phyloP scores from a whole-genome alignment of 2,888 invertebrate genomes.

The Lucinisca nassula region DNA sequence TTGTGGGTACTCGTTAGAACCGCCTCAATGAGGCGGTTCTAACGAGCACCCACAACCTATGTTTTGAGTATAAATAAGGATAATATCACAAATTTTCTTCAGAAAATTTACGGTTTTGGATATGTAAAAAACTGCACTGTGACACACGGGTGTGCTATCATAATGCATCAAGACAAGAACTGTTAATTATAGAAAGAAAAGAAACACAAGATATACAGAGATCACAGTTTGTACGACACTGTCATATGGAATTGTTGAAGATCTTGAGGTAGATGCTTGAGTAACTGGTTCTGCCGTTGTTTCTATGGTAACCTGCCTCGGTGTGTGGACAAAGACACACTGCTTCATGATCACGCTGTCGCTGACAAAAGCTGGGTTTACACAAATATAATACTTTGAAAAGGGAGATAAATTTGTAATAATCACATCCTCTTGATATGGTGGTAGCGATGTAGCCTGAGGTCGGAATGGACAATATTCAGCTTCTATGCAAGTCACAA shows the following conservation, averaged over 20 bases:
- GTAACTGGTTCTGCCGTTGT: neutral
- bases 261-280: neutral
- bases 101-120: no score
- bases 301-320: neutral
- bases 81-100: no score
- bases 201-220: neutral
- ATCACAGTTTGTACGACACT: neutral
- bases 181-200: neutral
- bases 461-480: slow-evolving; percentile 56
- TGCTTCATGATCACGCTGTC: slow-evolving; percentile 62
- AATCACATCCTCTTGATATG: slow-evolving; percentile 55
- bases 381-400: slow-evolving; percentile 74
- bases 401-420: slow-evolving; percentile 58
- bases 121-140: no score
- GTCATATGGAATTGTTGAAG: neutral
- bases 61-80: no score
- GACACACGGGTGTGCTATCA: no score
- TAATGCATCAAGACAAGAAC: no score
- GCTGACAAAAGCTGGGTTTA: slow-evolving; percentile 71
- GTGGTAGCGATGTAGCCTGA: slow-evolving; percentile 70
- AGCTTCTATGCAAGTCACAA: slow-evolving; percentile 59
- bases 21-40: no score
- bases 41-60: no score
- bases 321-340: slow-evolving; percentile 36
- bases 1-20: no score